phyloP scores from a whole-genome alignment of 1,140 invertebrate species.

The Drosophila cardini region DNA sequence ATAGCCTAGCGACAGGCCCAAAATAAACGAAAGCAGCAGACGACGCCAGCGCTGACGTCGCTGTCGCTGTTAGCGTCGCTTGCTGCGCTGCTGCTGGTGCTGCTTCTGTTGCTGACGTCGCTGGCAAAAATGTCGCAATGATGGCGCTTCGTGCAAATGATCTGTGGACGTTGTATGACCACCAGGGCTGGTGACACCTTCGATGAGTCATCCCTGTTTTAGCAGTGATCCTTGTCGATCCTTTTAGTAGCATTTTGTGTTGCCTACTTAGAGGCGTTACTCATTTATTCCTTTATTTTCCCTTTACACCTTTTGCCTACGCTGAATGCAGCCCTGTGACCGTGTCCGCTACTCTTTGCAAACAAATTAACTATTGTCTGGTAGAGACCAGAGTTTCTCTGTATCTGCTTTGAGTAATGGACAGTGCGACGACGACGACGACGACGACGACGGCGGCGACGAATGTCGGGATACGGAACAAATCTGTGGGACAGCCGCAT shows the following conservation, averaged over 20 bases:
- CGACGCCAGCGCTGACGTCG: slow-evolving; percentile 34
- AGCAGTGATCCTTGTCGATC: slow-evolving; percentile 5
- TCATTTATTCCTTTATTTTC: background rate
- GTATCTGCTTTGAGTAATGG: slow-evolving; percentile 65
- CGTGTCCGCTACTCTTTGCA: slow-evolving; percentile 1
- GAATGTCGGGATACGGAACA: slow-evolving; percentile 27
- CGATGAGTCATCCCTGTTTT: slow-evolving; percentile 27
- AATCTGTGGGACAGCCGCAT: slow-evolving; percentile 37
- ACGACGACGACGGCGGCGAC: too few species aligned
- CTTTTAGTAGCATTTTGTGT: background rate
- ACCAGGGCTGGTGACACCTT: slow-evolving; percentile 40
- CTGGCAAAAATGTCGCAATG: slow-evolving; percentile 63
- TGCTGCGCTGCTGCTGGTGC: slow-evolving; percentile 12
- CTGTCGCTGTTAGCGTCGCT: background rate
- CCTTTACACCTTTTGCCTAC: background rate
- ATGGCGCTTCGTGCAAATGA: slow-evolving; percentile 59
- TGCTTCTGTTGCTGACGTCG: background rate
- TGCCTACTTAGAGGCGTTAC: slow-evolving; percentile 62
- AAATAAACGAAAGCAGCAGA: slow-evolving; percentile 65
- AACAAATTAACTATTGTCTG: slow-evolving; percentile 66
- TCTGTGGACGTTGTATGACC: background rate
- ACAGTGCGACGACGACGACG: slow-evolving; percentile 35
- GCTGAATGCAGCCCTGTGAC: slow-evolving; percentile 2
- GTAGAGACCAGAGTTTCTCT: slow-evolving; percentile 54
- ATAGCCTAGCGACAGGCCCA: slow-evolving; percentile 69